A percentile compares a stretch with the other conserved stretches of the same genome.
Conservation (phyloP, 2,797 vertebrate genomes). For the Anniella stebbinsi region DNA sequence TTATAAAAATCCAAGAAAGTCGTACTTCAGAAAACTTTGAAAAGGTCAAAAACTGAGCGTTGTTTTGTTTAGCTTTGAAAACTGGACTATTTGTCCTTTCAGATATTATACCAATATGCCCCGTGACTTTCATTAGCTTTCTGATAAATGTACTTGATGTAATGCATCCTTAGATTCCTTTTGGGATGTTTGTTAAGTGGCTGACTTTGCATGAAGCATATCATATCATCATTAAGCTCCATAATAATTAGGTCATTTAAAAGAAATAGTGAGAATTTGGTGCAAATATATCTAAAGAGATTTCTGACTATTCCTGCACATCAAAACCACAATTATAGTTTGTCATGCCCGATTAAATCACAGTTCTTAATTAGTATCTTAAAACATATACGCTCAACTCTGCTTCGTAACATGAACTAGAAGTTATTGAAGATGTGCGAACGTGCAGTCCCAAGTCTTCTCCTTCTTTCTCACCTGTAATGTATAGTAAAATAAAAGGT, state of each 20-base stretch:
- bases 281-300: background rate
- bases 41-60: background rate
- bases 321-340: conserved; percentile 10
- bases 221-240: background rate
- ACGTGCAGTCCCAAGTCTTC: too few relatives aligned
- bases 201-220: background rate
- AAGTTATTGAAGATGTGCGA: background rate
- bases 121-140: background rate
- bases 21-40: background rate
- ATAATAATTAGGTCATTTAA: background rate
- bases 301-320: conserved; percentile 1
- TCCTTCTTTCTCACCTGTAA: background rate
- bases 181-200: background rate
- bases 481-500: too few relatives aligned
- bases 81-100: background rate
- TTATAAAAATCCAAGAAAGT: background rate
- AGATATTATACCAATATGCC: background rate
- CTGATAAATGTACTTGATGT: background rate
- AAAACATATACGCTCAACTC: background rate
- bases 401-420: background rate
- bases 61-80: background rate
- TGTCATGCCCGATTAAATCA: background rate
- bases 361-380: background rate
- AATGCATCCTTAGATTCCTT: background rate
- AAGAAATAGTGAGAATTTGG: background rate